Evolutionary conservation across 2,113 vertebrate genomes (phyloP).

Genomic region (Ciconia maguari): DNA sequence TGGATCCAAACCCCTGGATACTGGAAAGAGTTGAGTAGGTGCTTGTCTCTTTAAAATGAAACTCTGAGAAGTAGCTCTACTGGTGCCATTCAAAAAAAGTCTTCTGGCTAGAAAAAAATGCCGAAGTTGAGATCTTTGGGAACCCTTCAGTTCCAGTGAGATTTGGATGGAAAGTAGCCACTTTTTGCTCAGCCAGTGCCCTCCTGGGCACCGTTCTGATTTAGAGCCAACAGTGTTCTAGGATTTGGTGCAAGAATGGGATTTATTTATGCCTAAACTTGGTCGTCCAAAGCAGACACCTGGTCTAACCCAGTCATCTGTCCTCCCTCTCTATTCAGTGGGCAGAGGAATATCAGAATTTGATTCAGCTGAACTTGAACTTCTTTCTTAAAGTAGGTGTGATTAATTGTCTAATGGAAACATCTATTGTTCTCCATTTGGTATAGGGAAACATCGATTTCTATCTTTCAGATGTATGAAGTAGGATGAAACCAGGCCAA

Average conservation of each 20-base stretch:
- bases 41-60: neutral
- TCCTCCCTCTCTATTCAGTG: neutral
- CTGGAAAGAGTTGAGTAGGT: accelerated
- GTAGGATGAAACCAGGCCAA: neutral
- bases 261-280: neutral
- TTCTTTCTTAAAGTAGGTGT: neutral
- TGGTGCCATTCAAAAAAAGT: neutral
- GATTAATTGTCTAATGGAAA: neutral
- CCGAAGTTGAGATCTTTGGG: neutral
- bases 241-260: neutral
- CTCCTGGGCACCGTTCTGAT: neutral
- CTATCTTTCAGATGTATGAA: neutral
- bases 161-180: neutral
- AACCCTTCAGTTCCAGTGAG: neutral
- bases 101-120: neutral
- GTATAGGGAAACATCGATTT: neutral
- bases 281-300: neutral
- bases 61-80: neutral
- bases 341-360: neutral
- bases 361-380: neutral
- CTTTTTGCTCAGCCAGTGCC: neutral
- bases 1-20: neutral
- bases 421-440: neutral
- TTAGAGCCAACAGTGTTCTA: neutral
- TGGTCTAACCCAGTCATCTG: neutral